Evolutionary conservation across 2,888 invertebrate species (phyloP), one percentile per base, ranked within the genome.

Genomic region (Hipparchia semele): DNA sequence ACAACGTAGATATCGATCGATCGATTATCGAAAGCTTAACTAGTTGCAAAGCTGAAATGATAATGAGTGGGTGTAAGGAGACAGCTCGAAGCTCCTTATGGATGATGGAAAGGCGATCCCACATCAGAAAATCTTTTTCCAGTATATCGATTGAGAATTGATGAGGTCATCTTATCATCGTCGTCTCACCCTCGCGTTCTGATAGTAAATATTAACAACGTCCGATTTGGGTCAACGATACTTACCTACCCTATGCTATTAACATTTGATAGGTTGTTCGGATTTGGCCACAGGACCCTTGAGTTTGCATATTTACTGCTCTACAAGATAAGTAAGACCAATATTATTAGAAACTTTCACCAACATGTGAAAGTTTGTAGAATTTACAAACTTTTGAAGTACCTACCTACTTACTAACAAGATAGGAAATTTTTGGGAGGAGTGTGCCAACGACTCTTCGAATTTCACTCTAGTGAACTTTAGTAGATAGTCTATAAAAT

Each of bases 371-470:
- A 56, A 67, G 45, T 46, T 67, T 13, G 9, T 10, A 56, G 46
- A 67, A 56, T 56, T 67, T 58, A 46, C 46, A 67, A n/a, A 67
- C 67, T 67, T 64, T 46, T 46, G 33, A 53, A 65, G 10, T 45
- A 45, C 2, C 13, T 45, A 45, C 2, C 13, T 62, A 67, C 67
- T 65, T 67, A 67, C 45, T 9, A 45, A 67, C 45, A 56, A 67
- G 39, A 13, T 13, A 6, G 45, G 39, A 67, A 67, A 56, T 67
- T 67, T 67, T 23, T 51, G 33, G 23, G 33, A 51, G 23, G 51
- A 33, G 33, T 65, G 53, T 6, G 64, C 64, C 64, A 65, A 65
- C 33, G 64, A 65, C 64, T 53, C 51, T 6, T 51, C 51, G 51
- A 65, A 51, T 53, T 65, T 23, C 23, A 65, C 33, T 65, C 51